A percentile compares a stretch with the other conserved stretches of the same genome.
Evolutionary conservation across 2,888 invertebrate species (phyloP).

Genomic region (Sphaerophoria rueppellii): DNA sequence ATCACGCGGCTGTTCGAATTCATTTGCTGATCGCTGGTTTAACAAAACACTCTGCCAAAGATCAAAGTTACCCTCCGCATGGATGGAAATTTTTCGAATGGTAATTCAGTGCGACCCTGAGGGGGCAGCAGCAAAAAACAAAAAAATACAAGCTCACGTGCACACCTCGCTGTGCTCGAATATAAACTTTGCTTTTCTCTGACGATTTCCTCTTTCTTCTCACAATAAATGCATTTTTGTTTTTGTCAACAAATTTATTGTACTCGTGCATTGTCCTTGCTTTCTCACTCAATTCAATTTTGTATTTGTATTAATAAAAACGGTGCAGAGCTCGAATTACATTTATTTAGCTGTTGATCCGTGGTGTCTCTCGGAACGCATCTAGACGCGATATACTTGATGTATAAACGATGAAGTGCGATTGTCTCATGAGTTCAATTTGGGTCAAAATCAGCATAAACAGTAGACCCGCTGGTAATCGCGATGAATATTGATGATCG

Average conservation of each 20-base stretch:
- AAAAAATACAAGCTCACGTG: constrained; percentile 31
- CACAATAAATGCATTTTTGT: not conserved
- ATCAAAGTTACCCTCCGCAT: constrained; percentile 67
- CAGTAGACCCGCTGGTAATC: constrained; percentile 68
- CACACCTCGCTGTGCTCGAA: constrained; percentile 3
- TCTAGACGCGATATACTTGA: constrained; percentile 28
- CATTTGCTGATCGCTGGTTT: constrained; percentile 20
- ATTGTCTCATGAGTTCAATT: constrained; percentile 72
- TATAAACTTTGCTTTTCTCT: constrained; percentile 23
- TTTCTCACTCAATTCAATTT: constrained; percentile 25
- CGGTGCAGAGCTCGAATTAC: constrained; percentile 52
- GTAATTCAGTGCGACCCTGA: constrained; percentile 66
- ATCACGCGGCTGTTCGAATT: constrained; percentile 45
- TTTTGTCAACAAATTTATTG: not conserved
- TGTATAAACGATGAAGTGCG: constrained; percentile 57
- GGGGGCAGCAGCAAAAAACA: constrained; percentile 40
- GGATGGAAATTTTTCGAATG: constrained; percentile 68
- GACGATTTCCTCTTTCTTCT: constrained; percentile 22
- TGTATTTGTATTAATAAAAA: constrained; percentile 64
- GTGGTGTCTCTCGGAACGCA: constrained; percentile 45
- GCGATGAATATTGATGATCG: constrained; percentile 73
- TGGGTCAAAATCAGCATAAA: constrained; percentile 74
- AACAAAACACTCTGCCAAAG: constrained; percentile 44
- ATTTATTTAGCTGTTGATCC: constrained; percentile 52
- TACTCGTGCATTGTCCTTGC: constrained; percentile 51